phyloP scores from a whole-genome alignment of 64 coral and sea anemone genomes.

The Montipora foliosa region DNA sequence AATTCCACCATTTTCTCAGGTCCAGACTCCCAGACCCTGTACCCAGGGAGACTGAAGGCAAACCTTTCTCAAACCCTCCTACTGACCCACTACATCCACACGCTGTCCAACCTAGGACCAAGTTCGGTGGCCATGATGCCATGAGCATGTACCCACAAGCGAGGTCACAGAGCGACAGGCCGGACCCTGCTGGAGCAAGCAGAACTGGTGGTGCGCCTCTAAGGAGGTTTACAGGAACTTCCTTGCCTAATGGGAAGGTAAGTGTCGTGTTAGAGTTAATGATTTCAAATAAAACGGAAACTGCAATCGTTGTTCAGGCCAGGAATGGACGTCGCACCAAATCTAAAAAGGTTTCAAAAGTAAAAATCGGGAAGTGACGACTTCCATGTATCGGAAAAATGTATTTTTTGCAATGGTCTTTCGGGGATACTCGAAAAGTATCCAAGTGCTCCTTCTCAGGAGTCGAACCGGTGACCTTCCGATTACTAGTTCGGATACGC shows the following conservation, averaged over 20 bases:
- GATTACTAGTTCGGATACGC: no score
- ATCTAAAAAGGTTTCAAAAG: no score
- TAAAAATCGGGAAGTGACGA: no score
- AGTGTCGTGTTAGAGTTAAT: not conserved
- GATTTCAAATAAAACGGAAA: no score
- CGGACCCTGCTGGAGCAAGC: constrained; percentile 82
- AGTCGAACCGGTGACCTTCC: no score
- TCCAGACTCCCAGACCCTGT: constrained; percentile 65
- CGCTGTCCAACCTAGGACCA: constrained; percentile 83
- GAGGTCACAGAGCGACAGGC: constrained; percentile 80
- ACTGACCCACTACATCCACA: constrained; percentile 95
- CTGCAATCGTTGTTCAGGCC: no score
- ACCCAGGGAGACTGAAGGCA: constrained; percentile 82
- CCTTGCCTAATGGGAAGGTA: constrained; percentile 53
- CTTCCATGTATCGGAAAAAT: no score
- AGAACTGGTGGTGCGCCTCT: constrained; percentile 79
- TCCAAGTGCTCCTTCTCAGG: no score
- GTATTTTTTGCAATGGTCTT: no score
- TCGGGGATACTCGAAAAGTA: no score
- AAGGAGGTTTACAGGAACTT: constrained; percentile 70
- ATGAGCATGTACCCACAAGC: constrained; percentile 89
- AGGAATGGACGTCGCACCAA: no score
- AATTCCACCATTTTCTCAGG: constrained; percentile 10
- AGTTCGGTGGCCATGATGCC: constrained; percentile 82
- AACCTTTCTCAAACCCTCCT: constrained; percentile 81